These are phyloP conservation scores for Drosophila sp. DNA, from an alignment of 1,140 invertebrate species.

Conservation along the genomic window DNA sequence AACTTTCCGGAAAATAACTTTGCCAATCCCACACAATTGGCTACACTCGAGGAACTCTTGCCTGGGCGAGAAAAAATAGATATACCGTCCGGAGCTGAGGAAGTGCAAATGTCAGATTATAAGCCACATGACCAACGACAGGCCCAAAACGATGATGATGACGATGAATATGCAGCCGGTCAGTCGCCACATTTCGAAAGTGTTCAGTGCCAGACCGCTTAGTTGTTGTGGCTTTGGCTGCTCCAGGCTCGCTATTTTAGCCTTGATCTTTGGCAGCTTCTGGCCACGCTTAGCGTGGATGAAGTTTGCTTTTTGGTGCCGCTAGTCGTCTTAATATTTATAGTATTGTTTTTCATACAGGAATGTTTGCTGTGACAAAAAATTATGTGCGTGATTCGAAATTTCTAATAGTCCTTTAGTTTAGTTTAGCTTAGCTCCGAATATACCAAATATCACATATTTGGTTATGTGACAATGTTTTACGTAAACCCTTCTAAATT, in stretches of 20 bases:
- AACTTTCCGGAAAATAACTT: constrained; percentile 93
- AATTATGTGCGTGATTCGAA: constrained; percentile 28
- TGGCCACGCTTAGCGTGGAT: constrained; percentile 56
- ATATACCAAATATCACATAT: not conserved
- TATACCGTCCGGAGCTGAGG: constrained; percentile 91
- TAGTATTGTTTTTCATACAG: constrained; percentile 75
- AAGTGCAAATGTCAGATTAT: constrained; percentile 91
- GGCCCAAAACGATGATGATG: constrained; percentile 58
- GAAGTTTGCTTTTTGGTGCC: constrained; percentile 70
- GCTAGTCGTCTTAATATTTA: constrained; percentile 68
- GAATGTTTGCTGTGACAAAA: constrained; percentile 73
- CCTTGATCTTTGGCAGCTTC: constrained; percentile 51
- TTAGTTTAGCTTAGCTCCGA: constrained; percentile 5
- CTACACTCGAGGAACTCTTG: constrained; percentile 88
- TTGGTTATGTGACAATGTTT: constrained; percentile 30
- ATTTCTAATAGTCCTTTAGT: constrained; percentile 1
- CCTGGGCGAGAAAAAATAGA: constrained; percentile 87
- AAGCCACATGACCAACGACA: constrained; percentile 85
- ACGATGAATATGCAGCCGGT: constrained; percentile 53
- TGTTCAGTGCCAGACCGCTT: constrained; percentile 77
- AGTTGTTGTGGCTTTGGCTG: constrained; percentile 69
- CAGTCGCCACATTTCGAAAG: constrained; percentile 67
- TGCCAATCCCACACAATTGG: constrained; percentile 87
- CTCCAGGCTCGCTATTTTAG: constrained; percentile 57
- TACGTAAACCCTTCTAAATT: constrained; percentile 37